Percentiles rank a stretch among this genome's conserved stretches.
Evolutionary conservation across 2,113 vertebrate species (phyloP).

Genomic region (Vanacampus margaritifer): DNA sequence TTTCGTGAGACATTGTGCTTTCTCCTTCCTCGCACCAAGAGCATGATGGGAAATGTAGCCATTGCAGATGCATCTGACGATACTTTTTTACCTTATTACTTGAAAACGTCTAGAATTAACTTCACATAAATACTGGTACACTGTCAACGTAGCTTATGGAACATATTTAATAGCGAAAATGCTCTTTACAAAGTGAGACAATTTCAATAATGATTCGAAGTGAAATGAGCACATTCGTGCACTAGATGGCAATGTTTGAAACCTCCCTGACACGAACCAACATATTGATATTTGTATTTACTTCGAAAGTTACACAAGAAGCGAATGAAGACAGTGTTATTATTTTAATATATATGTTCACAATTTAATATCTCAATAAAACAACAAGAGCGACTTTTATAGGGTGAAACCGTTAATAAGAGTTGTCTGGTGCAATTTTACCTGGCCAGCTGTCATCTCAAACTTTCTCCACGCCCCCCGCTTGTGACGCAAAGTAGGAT

Average conservation of each 20-base stretch:
- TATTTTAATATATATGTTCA: not conserved
- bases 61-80: not conserved
- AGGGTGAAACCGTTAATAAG: not conserved
- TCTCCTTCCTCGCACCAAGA: too few relatives aligned
- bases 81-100: not conserved
- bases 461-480: not conserved
- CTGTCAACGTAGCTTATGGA: not conserved
- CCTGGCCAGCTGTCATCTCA: not conserved
- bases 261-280: not conserved
- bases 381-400: not conserved
- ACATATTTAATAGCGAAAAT: not conserved
- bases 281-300: too few relatives aligned
- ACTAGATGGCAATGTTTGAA: conserved; percentile 41
- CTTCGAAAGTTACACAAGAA: not conserved
- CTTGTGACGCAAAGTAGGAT: conserved; percentile 3
- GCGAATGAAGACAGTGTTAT: not conserved
- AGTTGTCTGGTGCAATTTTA: not conserved
- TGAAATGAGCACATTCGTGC: conserved; percentile 6
- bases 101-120: not conserved
- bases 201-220: not conserved
- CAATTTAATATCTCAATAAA: not conserved
- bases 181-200: not conserved
- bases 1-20: too few relatives aligned
- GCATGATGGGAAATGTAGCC: not conserved
- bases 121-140: not conserved